A percentile compares a stretch with the other conserved stretches of the same genome.
These are phyloP conservation scores for Mastigias papua DNA, from an alignment of 30 jellyfish, hydroid and myxozoan species.

Conservation along the genomic window DNA sequence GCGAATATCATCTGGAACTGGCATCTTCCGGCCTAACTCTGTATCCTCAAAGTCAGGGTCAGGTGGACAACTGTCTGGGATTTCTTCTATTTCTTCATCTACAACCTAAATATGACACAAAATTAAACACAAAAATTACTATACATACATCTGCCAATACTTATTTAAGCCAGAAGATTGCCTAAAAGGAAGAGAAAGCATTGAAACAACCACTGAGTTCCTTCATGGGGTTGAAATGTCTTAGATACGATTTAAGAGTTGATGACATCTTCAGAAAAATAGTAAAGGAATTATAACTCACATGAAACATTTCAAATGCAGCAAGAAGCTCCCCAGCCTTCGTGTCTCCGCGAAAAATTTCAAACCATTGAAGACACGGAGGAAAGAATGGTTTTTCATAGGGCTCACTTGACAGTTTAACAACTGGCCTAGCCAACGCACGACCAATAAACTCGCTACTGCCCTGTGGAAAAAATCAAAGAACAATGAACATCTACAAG, in stretches of 20 bases:
- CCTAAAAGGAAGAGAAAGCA: no score
- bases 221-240: no score
- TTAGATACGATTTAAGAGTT: no score
- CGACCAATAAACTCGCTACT: slow-evolving; percentile 95
- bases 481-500: no score
- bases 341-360: slow-evolving; percentile 92
- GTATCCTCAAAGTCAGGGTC: slow-evolving; percentile 74
- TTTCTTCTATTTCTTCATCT: slow-evolving; percentile 60
- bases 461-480: slow-evolving; percentile 16
- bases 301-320: slow-evolving; percentile 98
- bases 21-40: slow-evolving; percentile 48
- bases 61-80: slow-evolving; percentile 72
- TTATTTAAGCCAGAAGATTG: no score
- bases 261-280: not conserved
- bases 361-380: slow-evolving; percentile 96
- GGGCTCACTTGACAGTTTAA: slow-evolving; percentile 88
- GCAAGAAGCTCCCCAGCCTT: slow-evolving; percentile 98
- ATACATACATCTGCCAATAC: no score
- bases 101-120: slow-evolving; percentile 41
- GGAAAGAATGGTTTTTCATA: slow-evolving; percentile 96
- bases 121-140: no score
- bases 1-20: slow-evolving; percentile 86
- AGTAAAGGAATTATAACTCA: slow-evolving; percentile 26
- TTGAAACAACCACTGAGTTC: no score
- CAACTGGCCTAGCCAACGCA: slow-evolving; percentile 97